These are phyloP conservation scores for Eclectus roratus DNA, from an alignment of 2,113 vertebrate genomes.

Conservation along the genomic window DNA sequence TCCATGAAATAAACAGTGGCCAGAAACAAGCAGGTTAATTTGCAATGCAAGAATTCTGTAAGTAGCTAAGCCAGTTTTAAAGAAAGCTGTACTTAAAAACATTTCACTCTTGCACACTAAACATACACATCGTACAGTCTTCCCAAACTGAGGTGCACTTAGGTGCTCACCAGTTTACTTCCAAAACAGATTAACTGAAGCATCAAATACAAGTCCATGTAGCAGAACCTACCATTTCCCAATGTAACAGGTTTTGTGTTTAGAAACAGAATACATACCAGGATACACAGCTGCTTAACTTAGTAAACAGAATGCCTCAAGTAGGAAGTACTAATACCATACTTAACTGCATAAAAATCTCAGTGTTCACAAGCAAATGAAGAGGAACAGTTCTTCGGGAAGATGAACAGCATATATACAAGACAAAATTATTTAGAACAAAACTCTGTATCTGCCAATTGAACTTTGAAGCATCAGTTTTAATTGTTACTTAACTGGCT, in stretches of 20 bases:
- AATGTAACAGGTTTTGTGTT: not conserved
- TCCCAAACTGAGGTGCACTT: not conserved
- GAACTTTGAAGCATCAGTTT: not conserved
- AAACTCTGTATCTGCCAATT: not conserved
- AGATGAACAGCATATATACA: not conserved
- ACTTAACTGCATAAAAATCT: not conserved
- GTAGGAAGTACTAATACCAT: not conserved
- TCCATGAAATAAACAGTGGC: not conserved
- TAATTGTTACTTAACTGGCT: not conserved
- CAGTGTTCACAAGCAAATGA: not conserved
- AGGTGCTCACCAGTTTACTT: not conserved
- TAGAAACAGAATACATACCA: not conserved
- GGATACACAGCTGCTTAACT: rapidly evolving
- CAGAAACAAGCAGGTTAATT: not conserved
- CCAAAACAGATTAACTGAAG: not conserved
- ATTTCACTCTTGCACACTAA: not conserved
- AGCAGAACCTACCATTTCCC: not conserved
- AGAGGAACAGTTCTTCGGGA: not conserved
- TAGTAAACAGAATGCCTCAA: not conserved
- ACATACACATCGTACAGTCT: rapidly evolving
- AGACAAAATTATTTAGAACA: not conserved
- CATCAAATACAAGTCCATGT: not conserved
- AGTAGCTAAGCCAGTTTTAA: not conserved
- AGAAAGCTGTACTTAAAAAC: not conserved
- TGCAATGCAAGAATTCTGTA: not conserved